Percentiles rank a stretch among this genome's conserved stretches.
phyloP scores from a whole-genome alignment of 2,888 invertebrate species.

The Philhelius pedissequus region DNA sequence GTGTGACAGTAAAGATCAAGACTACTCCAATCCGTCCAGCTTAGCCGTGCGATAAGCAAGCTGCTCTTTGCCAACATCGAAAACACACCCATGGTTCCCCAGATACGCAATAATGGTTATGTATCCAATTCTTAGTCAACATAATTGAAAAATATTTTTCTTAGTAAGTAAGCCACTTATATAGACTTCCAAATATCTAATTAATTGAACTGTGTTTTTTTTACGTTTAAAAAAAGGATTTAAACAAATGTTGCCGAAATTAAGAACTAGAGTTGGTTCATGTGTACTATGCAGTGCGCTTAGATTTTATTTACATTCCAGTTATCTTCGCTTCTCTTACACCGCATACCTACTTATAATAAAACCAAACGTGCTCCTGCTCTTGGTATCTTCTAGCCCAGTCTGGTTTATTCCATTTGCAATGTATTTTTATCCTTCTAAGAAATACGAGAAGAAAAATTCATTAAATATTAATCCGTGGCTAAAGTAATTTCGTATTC shows the following conservation, averaged over 20 bases:
- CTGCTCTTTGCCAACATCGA: no score
- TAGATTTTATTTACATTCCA: constrained; percentile 10
- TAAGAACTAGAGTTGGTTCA: neutral
- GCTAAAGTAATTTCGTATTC: constrained; percentile 72
- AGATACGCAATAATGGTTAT: no score
- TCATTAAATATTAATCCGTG: constrained; percentile 72
- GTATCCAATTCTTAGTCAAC: no score
- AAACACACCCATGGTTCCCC: no score
- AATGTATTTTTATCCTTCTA: constrained; percentile 53
- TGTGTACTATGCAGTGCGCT: neutral
- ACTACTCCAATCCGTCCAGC: no score
- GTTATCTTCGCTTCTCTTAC: constrained; percentile 17
- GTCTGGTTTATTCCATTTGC: neutral
- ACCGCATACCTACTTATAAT: constrained; percentile 56
- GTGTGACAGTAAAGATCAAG: no score
- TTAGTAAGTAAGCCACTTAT: no score
- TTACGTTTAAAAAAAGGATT: neutral
- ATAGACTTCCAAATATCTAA: neutral
- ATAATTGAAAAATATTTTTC: no score
- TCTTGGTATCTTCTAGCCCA: constrained; percentile 18
- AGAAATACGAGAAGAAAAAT: constrained; percentile 67
- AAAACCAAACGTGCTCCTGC: constrained; percentile 46
- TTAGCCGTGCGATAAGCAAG: no score
- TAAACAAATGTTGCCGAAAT: neutral
- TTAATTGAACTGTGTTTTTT: neutral